Evolutionary conservation across 2,797 vertebrate species (phyloP).

Genomic region (Protosalanx chinensis): DNA sequence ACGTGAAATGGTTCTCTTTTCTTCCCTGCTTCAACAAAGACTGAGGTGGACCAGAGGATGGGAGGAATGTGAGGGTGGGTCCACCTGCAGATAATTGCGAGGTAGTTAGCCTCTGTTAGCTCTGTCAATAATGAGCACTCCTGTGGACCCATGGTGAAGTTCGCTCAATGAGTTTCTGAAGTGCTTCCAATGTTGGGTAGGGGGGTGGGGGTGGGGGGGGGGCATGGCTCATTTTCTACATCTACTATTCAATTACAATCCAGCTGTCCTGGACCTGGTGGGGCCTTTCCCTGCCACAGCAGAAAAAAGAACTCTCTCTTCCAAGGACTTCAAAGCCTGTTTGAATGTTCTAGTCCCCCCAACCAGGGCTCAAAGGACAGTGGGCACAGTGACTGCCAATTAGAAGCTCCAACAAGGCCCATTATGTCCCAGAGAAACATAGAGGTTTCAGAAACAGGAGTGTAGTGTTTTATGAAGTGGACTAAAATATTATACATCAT

Average conservation of each 20-base stretch:
- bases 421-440: slow-evolving; percentile 79
- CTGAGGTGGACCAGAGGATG: slow-evolving; percentile 38
- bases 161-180: slow-evolving; percentile 37
- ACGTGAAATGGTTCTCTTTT: slow-evolving; percentile 39
- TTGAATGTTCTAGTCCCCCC: slow-evolving; percentile 70
- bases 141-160: slow-evolving; percentile 23
- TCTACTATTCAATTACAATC: slow-evolving; percentile 54
- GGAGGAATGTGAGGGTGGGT: slow-evolving; percentile 28
- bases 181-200: too few relatives aligned
- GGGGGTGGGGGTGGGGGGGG: neutral
- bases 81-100: slow-evolving; percentile 20
- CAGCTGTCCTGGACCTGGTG: slow-evolving; percentile 48
- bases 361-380: slow-evolving; percentile 77
- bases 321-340: slow-evolving; percentile 81
- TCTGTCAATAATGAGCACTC: slow-evolving; percentile 40
- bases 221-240: slow-evolving; percentile 44
- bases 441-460: slow-evolving; percentile 59
- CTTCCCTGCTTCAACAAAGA: slow-evolving; percentile 27
- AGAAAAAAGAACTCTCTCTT: slow-evolving; percentile 69
- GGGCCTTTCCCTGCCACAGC: slow-evolving; percentile 59
- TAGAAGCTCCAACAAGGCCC: slow-evolving; percentile 81
- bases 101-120: slow-evolving; percentile 26
- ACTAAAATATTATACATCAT: slow-evolving; percentile 57
- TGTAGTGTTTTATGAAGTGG: slow-evolving; percentile 60
- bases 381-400: slow-evolving; percentile 81